Evolutionary conservation across 2,113 vertebrate genomes (phyloP), one percentile per base, ranked within the genome.

Genomic region (Hydropotes inermis): DNA sequence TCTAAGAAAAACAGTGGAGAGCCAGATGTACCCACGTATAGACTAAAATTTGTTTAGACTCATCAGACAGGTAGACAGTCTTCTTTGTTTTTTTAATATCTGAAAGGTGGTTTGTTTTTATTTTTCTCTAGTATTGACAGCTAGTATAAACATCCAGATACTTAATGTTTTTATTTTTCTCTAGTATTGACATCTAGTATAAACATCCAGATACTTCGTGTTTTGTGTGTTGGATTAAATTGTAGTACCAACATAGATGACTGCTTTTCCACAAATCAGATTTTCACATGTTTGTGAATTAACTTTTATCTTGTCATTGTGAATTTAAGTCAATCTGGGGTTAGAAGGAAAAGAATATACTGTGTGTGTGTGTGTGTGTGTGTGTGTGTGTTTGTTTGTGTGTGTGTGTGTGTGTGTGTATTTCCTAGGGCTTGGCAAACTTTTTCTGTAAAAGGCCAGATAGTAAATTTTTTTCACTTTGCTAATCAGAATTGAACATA

Each of bases 121-220:
- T 60, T 93, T 96, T 96, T 89, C 55, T 94, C n/a, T 91, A 96
- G 78, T 67, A 86, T 86, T 79, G 54, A 83, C 57, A 16, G 84
- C n/a, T n/a, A n/a, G n/a, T n/a, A n/a, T n/a, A 67, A 91, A 30
- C 13, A 88, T 91, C 78, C 57, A 90, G 64, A 74, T 81, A 89
- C 30, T 90, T 96, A n/a, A n/a, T n/a, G n/a, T n/a, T n/a, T n/a
- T n/a, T n/a, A n/a, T n/a, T n/a, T n/a, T n/a, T n/a, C n/a, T n/a
- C n/a, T n/a, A n/a, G n/a, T n/a, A n/a, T n/a, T n/a, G n/a, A n/a
- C n/a, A n/a, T n/a, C n/a, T n/a, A n/a, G n/a, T n/a, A n/a, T 87
- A 67, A 91, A 30, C 13, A 88, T 91, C 78, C 57, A 90, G 64
- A 74, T 81, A 89, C 30, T 90, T 96, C 1, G 12, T 36, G 12